phyloP scores from a whole-genome alignment of 2,113 vertebrate genomes.

The Oxyura jamaicensis region DNA sequence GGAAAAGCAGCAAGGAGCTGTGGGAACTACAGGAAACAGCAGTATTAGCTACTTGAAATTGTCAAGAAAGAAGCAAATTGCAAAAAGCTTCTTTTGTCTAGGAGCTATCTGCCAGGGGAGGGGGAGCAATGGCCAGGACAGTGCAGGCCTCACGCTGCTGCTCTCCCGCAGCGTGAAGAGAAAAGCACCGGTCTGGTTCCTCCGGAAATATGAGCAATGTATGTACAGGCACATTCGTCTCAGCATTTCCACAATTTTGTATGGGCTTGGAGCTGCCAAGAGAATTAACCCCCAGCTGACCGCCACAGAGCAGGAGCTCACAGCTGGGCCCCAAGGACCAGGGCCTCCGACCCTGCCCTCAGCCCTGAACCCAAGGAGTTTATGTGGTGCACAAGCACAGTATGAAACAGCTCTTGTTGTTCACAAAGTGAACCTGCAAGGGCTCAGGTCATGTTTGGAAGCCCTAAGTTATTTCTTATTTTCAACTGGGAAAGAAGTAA shows the following conservation, averaged over 20 bases:
- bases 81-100: slow-evolving; percentile 32
- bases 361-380: not conserved
- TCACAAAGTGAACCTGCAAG: not conserved
- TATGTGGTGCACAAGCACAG: not conserved
- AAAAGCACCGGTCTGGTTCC: not conserved
- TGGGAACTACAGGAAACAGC: slow-evolving; percentile 28
- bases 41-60: slow-evolving; percentile 29
- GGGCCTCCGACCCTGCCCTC: not conserved
- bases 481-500: not conserved
- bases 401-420: not conserved
- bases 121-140: not conserved
- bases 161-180: slow-evolving; percentile 5
- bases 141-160: not conserved
- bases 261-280: not conserved
- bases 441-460: not conserved
- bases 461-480: not conserved
- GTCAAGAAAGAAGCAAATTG: slow-evolving; percentile 26
- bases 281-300: slow-evolving; percentile 54
- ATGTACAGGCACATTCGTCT: slow-evolving; percentile 16
- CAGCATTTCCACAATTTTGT: not conserved
- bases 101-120: not conserved
- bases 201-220: not conserved
- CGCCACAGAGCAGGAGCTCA: not conserved
- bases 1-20: slow-evolving; percentile 32
- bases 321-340: not conserved